Evolutionary conservation across 1,140 invertebrate species (phyloP).

Genomic region (Pachyrhynchus sulphureomaculatus): DNA sequence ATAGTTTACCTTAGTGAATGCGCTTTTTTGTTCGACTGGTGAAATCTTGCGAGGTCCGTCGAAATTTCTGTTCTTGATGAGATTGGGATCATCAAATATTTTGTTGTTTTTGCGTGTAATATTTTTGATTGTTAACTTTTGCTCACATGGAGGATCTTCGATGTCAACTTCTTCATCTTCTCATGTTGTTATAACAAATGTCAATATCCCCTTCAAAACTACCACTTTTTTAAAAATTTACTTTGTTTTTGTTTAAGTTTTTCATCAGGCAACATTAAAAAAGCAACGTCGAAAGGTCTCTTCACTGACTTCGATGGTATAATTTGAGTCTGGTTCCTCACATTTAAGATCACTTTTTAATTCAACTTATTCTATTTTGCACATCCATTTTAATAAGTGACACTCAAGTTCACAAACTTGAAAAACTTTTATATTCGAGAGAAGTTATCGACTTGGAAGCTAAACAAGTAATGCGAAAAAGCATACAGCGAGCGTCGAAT

Average conservation of each 20-base stretch:
- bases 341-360: conserved; percentile 42
- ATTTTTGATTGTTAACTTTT: conserved; percentile 37
- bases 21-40: conserved; percentile 59
- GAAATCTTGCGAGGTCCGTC: conserved; percentile 46
- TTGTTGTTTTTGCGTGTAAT: conserved; percentile 56
- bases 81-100: conserved; percentile 61
- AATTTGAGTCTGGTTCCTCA: conserved; percentile 39
- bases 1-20: conserved; percentile 74
- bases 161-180: conserved; percentile 51
- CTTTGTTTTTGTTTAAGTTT: conserved; percentile 68
- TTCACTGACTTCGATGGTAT: conserved; percentile 55
- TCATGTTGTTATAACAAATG: conserved; percentile 35
- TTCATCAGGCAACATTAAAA: conserved; percentile 82
- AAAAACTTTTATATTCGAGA: not conserved
- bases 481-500: conserved; percentile 48
- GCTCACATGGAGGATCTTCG: conserved; percentile 51
- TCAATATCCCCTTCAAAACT: conserved; percentile 46
- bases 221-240: conserved; percentile 34
- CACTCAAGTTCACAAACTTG: conserved; percentile 32
- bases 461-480: conserved; percentile 49
- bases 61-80: conserved; percentile 55
- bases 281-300: conserved; percentile 83
- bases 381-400: conserved; percentile 28
- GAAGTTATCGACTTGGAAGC: conserved; percentile 22
- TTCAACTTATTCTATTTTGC: conserved; percentile 38